Evolutionary conservation across 2,888 invertebrate genomes (phyloP), one percentile per base, ranked within the genome.

Genomic region (Amblyjoppa proteus): DNA sequence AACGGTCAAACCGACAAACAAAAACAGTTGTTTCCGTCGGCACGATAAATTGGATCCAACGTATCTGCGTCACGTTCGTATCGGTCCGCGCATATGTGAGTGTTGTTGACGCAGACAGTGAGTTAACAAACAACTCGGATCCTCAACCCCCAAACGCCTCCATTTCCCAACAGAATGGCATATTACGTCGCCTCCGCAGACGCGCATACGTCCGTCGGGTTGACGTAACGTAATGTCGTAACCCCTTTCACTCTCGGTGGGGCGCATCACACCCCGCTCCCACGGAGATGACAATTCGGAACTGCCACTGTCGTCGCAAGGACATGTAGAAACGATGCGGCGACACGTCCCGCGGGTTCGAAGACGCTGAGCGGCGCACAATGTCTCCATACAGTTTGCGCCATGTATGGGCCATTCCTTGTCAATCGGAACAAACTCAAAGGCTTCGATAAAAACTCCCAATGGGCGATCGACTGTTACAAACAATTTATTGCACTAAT

Each of bases 211-310:
- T 84, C 73, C 28, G 69, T 51, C 38, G 64, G 70, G 77, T 83
- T 78, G 81, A 79, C 82, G 70, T 81, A 82, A 69, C 73, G 83
- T 78, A 80, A 81, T 78, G 73, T 64, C 78, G 81, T 82, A 84
- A 85, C 61, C 61, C 31, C 45, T 45, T 61, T 61, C 2, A 16
- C 1, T 31, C 61, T 16, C n/a, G 28, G 25, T 13, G 16, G 20
- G 7, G 56, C 13, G 28, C 51, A 31, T 16, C 16, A 28, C 61
- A 61, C 5, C 31, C 61, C 31, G 34, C 61, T 38, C 9, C 56
- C 75, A 38, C 58, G 56, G 45, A 58, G 51, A 66, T 71, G 69
- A 70, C 20, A 64, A 79, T 79, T 79, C 49, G 70, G 38, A 34
- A 58, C 31, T 45, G 73, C 41, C 58, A 38, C 51, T 20, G 73